phyloP scores from a whole-genome alignment of 2,888 invertebrate genomes.

The Platycnemis pennipes region DNA sequence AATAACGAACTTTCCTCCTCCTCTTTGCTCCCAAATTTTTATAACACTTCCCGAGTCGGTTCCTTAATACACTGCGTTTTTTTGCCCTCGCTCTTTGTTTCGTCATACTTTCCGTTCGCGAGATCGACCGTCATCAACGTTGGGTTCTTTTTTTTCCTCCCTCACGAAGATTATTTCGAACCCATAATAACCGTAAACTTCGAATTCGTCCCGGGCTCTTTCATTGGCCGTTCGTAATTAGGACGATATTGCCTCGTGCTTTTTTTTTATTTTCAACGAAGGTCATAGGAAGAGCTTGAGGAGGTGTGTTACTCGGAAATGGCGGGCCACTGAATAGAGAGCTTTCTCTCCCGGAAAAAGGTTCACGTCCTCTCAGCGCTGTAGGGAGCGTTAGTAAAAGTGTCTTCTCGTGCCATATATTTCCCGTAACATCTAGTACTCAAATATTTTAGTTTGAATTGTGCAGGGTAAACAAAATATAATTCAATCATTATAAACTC shows the following conservation, averaged over 20 bases:
- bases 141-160: background rate
- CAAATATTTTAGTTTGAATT: too few relatives aligned
- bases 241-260: background rate
- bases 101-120: background rate
- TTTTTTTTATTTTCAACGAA: background rate
- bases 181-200: slow-evolving; percentile 28
- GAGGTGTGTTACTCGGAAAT: background rate
- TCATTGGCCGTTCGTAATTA: slow-evolving; percentile 33
- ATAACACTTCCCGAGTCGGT: slow-evolving; percentile 20
- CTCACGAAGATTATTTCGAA: slow-evolving; percentile 32
- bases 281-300: background rate
- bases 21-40: background rate
- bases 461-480: too few relatives aligned
- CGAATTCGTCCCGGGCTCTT: background rate
- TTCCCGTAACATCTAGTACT: too few relatives aligned
- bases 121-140: slow-evolving; percentile 33
- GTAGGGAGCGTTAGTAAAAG: background rate
- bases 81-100: background rate
- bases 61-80: slow-evolving; percentile 9
- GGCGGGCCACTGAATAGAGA: background rate
- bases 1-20: background rate
- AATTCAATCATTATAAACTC: too few relatives aligned
- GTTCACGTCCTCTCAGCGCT: background rate
- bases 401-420: background rate
- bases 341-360: background rate